Percentiles rank a stretch among this genome's conserved stretches.
phyloP scores from a whole-genome alignment of 1,140 invertebrate genomes.

The Drosophila biarmipes region DNA sequence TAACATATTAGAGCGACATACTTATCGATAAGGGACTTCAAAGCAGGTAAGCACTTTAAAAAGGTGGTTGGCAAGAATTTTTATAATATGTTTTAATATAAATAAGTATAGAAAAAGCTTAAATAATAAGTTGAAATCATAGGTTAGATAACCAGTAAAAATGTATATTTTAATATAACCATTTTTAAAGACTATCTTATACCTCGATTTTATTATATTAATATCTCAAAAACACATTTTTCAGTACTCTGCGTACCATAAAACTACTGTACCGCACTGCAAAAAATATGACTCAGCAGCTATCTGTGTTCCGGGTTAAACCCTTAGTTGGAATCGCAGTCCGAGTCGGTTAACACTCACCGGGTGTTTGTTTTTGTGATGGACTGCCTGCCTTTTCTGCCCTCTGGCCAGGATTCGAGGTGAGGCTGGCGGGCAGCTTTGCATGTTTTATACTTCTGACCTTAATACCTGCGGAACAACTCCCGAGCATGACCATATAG shows the following conservation, averaged over 20 bases:
- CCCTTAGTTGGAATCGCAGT: slow-evolving; percentile 13
- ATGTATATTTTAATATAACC: too few relatives aligned
- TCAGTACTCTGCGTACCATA: not conserved
- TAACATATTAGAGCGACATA: slow-evolving; percentile 1
- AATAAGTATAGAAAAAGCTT: too few relatives aligned
- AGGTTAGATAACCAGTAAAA: too few relatives aligned
- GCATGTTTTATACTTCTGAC: slow-evolving; percentile 79
- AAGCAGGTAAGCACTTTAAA: not conserved
- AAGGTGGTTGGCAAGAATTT: not conserved
- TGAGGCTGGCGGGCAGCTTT: slow-evolving; percentile 51
- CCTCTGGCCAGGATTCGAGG: slow-evolving; percentile 41
- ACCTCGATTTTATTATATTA: not conserved
- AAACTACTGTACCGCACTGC: slow-evolving; percentile 21
- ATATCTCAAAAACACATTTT: not conserved
- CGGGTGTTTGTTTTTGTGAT: slow-evolving; percentile 55
- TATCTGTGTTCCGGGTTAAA: slow-evolving; percentile 8
- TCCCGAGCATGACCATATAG: slow-evolving; percentile 9
- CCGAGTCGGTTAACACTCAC: slow-evolving; percentile 32
- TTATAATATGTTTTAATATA: too few relatives aligned
- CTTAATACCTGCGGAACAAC: slow-evolving; percentile 69
- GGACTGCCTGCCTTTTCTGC: slow-evolving; percentile 51
- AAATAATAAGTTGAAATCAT: too few relatives aligned
- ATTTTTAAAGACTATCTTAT: too few relatives aligned
- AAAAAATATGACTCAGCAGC: slow-evolving; percentile 27
- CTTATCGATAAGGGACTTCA: not conserved